These are phyloP conservation scores for Butorides virescens DNA, from an alignment of 2,113 vertebrate genomes.

Conservation along the genomic window DNA sequence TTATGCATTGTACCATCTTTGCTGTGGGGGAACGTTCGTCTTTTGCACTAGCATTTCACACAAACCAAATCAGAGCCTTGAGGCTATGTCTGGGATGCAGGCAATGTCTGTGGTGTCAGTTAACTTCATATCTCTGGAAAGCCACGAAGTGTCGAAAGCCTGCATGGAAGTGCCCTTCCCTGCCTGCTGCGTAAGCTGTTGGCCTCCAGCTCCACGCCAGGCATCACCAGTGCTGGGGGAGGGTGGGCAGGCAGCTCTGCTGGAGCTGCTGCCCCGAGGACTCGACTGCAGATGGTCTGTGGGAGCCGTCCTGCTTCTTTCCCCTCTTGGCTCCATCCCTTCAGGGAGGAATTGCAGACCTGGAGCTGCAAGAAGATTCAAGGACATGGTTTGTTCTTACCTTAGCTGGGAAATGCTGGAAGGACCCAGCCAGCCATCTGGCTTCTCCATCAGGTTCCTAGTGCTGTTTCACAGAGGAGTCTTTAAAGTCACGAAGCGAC, in stretches of 20 bases:
- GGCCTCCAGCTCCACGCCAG: neutral
- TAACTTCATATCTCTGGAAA: neutral
- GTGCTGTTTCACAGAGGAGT: neutral
- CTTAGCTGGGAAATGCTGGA: neutral
- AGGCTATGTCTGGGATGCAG: neutral
- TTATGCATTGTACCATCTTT: neutral
- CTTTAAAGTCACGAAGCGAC: neutral
- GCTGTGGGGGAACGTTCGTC: neutral
- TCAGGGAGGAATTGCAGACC: neutral
- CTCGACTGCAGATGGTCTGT: neutral
- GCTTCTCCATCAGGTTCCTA: neutral
- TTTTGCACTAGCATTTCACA: neutral
- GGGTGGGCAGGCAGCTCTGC: neutral
- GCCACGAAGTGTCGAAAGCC: neutral
- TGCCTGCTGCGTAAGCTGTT: neutral
- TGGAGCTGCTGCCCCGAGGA: neutral
- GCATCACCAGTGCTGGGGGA: neutral
- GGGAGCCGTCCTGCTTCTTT: neutral
- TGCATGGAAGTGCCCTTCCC: neutral
- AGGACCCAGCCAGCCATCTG: neutral
- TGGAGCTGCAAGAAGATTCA: neutral
- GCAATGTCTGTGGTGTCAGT: accelerated
- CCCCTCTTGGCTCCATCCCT: neutral
- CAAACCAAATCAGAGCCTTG: neutral
- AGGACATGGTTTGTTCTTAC: neutral